These are phyloP conservation scores for Phortica variegata DNA, from an alignment of 1,140 invertebrate species.

Conservation along the genomic window DNA sequence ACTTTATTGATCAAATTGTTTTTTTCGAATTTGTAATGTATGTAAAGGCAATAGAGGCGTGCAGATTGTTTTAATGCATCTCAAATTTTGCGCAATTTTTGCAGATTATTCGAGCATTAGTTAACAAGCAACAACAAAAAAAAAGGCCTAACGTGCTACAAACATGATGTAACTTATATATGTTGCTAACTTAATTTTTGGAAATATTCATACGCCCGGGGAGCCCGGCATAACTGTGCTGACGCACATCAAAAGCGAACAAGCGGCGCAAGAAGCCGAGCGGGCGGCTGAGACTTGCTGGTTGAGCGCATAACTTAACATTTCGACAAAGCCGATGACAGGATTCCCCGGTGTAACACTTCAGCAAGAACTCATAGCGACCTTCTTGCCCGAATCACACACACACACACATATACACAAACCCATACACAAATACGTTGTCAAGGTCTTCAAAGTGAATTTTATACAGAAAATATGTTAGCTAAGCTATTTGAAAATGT, in stretches of 20 bases:
- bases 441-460: constrained; percentile 44
- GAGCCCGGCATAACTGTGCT: no score
- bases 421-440: constrained; percentile 28
- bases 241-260: no score
- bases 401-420: not conserved
- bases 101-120: no score
- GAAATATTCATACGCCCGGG: not conserved
- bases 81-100: not conserved
- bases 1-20: not conserved
- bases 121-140: not conserved
- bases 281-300: no score
- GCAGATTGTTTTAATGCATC: not conserved
- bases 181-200: not conserved
- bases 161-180: not conserved
- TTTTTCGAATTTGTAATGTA: no score
- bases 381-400: not conserved
- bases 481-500: constrained; percentile 52
- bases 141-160: not conserved
- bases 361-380: not conserved
- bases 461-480: constrained; percentile 40
- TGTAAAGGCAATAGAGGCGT: no score
- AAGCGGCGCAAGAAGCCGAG: no score
- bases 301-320: no score
- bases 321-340: no score
- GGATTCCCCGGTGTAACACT: no score